phyloP scores from a whole-genome alignment of 2,113 vertebrate species.

The Cyprinodon tularosa region DNA sequence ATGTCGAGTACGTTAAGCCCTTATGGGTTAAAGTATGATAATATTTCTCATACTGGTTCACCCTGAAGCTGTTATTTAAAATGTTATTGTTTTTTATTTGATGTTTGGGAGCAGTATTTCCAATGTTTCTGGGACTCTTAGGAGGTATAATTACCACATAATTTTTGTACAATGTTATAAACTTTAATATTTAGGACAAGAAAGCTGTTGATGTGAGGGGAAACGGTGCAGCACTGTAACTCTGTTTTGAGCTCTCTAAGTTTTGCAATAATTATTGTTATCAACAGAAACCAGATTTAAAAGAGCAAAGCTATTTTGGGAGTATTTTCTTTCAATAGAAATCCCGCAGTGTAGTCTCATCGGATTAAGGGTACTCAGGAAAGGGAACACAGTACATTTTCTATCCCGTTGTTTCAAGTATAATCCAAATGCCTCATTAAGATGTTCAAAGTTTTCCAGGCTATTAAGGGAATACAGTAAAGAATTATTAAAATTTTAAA shows the following conservation, averaged over 20 bases:
- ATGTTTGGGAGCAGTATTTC: slow-evolving; percentile 17
- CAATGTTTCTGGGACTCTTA: slow-evolving; percentile 17
- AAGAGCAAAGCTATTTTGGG: neutral
- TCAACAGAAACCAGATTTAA: neutral
- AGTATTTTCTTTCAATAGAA: neutral
- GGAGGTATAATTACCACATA: slow-evolving; percentile 18
- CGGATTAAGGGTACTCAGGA: neutral
- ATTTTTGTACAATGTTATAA: slow-evolving; percentile 3
- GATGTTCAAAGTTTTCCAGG: too few species aligned
- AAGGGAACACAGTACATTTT: neutral
- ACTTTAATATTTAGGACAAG: slow-evolving; percentile 25
- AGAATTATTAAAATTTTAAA: too few species aligned
- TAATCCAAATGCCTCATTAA: neutral
- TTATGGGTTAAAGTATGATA: neutral
- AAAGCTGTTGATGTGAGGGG: slow-evolving; percentile 5
- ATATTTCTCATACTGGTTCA: neutral
- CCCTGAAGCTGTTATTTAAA: slow-evolving; percentile 3
- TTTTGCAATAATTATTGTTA: slow-evolving; percentile 2
- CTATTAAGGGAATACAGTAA: too few species aligned
- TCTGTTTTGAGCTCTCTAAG: neutral
- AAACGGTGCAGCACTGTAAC: slow-evolving; percentile 13
- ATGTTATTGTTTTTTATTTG: slow-evolving; percentile 6
- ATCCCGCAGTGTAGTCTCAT: neutral
- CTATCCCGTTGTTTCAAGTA: slow-evolving; percentile 3
- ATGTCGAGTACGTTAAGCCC: neutral